Conservation (phyloP, 1,140 invertebrate species). For the Zaprionus africanus region DNA sequence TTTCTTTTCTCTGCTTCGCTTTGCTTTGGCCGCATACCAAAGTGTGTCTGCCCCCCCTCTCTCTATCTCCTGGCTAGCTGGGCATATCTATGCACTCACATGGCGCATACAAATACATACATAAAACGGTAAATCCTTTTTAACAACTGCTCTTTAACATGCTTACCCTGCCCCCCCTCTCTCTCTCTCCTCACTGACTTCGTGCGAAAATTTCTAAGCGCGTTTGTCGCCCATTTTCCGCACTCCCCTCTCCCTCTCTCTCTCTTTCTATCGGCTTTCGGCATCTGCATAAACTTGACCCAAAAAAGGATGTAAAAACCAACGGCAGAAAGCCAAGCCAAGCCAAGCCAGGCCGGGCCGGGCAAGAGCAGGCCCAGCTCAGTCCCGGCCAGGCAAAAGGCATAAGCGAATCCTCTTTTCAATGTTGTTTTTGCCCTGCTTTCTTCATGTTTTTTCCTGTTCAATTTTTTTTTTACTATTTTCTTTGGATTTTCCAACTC, state of each 20-base stretch:
- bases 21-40: slow-evolving; percentile 69
- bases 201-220: slow-evolving; percentile 79
- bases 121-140: slow-evolving; percentile 81
- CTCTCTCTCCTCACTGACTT: not conserved
- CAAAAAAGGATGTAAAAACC: slow-evolving; percentile 50
- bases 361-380: slow-evolving; percentile 45
- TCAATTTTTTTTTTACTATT: slow-evolving; percentile 53
- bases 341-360: slow-evolving; percentile 41
- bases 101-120: slow-evolving; percentile 55
- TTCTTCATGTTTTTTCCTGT: not conserved
- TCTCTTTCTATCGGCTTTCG: slow-evolving; percentile 35
- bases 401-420: slow-evolving; percentile 59
- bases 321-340: slow-evolving; percentile 15
- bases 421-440: slow-evolving; percentile 34
- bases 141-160: slow-evolving; percentile 83
- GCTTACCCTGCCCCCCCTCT: slow-evolving; percentile 32
- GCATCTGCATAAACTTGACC: slow-evolving; percentile 82
- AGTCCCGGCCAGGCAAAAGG: slow-evolving; percentile 47
- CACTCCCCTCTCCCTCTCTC: slow-evolving; percentile 5
- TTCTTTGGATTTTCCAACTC: slow-evolving; percentile 70
- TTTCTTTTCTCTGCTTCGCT: slow-evolving; percentile 1
- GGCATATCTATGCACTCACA: slow-evolving; percentile 22
- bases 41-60: slow-evolving; percentile 34
- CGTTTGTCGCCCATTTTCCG: slow-evolving; percentile 62
- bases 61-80: not conserved